A percentile compares a stretch with the other conserved stretches of the same genome.
Conservation (phyloP, 2,888 invertebrate species). For the Eilema depressum region DNA sequence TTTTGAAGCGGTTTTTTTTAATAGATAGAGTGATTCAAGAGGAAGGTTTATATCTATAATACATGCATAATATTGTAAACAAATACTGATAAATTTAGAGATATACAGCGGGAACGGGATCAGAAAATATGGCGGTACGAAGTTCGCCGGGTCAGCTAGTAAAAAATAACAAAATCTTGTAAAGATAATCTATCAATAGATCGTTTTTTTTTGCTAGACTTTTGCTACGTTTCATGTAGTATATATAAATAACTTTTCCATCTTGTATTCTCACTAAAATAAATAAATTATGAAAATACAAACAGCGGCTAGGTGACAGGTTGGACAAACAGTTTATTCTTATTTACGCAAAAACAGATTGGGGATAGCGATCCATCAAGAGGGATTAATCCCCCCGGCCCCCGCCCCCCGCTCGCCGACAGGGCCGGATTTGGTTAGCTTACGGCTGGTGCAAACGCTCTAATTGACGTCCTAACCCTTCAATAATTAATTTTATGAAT, state of each 20-base stretch:
- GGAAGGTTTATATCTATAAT: too few species aligned
- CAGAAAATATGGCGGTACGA: too few species aligned
- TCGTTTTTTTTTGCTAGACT: not conserved
- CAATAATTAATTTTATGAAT: slow-evolving; percentile 48
- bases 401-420: slow-evolving; percentile 44
- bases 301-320: slow-evolving; percentile 49
- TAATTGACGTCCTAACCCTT: slow-evolving; percentile 45
- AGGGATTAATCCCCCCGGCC: slow-evolving; percentile 63
- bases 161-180: not conserved
- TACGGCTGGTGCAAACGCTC: slow-evolving; percentile 42
- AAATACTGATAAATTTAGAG: too few species aligned
- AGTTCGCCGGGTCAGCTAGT: too few species aligned
- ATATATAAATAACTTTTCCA: not conserved
- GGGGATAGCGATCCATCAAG: slow-evolving; percentile 70
- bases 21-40: too few species aligned
- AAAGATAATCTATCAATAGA: too few species aligned
- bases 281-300: slow-evolving; percentile 38
- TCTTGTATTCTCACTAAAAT: not conserved
- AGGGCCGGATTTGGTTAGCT: slow-evolving; percentile 51
- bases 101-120: too few species aligned
- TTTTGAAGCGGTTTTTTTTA: too few species aligned
- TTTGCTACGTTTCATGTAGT: not conserved
- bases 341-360: slow-evolving; percentile 73
- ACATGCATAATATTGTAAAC: too few species aligned
- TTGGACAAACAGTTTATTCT: slow-evolving; percentile 65